phyloP scores from a whole-genome alignment of 2,113 vertebrate species.

The Mormoops blainvillei region DNA sequence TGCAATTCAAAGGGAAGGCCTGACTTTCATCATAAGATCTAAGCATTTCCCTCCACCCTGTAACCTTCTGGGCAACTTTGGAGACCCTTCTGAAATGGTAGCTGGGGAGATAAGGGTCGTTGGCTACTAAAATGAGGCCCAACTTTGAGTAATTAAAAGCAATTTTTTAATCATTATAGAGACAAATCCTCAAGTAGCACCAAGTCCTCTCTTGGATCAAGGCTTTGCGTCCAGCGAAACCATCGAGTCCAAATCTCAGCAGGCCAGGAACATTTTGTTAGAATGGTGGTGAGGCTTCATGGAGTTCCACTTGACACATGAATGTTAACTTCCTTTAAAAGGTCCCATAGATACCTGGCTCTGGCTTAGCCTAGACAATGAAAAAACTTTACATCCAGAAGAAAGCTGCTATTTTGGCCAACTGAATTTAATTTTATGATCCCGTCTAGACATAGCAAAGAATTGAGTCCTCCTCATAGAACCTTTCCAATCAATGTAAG shows the following conservation, averaged over 20 bases:
- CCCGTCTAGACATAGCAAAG: conserved; percentile 26
- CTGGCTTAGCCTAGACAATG: neutral
- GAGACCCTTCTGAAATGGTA: neutral
- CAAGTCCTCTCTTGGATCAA: neutral
- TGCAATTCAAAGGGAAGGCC: neutral
- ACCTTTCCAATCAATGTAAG: neutral
- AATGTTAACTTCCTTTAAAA: conserved; percentile 6
- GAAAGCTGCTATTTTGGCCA: neutral
- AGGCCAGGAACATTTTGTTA: neutral
- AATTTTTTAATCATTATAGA: neutral
- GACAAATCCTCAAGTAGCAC: neutral
- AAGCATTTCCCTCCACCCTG: neutral
- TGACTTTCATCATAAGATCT: neutral
- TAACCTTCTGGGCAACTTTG: neutral
- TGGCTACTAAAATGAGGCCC: neutral
- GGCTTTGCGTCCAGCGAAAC: neutral
- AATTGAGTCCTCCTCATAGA: neutral
- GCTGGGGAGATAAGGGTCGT: neutral
- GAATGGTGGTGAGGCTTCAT: neutral
- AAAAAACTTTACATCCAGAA: neutral
- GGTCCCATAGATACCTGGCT: neutral
- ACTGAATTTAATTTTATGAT: conserved; percentile 24
- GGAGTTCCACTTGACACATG: conserved; percentile 17
- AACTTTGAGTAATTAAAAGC: neutral
- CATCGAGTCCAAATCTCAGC: neutral